Evolutionary conservation across 2,113 vertebrate species (phyloP).

Genomic region (Pluvianellus socialis): DNA sequence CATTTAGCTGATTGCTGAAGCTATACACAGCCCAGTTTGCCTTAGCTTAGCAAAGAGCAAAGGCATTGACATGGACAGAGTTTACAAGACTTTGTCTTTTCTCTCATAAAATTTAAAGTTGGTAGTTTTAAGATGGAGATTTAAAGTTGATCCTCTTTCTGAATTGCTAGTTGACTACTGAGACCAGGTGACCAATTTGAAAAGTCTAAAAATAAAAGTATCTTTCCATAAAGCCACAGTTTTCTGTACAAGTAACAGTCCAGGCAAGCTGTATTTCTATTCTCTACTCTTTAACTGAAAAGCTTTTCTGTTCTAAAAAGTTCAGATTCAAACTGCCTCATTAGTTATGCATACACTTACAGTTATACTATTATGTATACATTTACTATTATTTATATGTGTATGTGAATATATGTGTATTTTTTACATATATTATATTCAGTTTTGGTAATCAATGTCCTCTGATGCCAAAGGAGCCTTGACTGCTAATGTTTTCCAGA

Average conservation of each 20-base stretch:
- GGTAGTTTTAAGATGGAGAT: neutral
- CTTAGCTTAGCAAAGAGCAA: neutral
- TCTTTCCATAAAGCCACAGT: neutral
- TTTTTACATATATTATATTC: neutral
- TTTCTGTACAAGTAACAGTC: neutral
- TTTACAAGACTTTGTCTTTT: neutral
- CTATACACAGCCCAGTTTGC: neutral
- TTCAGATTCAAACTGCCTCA: neutral
- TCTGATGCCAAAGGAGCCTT: neutral
- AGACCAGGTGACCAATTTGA: neutral
- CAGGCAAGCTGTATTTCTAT: fast-evolving
- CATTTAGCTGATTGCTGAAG: neutral
- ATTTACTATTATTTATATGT: neutral
- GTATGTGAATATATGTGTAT: neutral
- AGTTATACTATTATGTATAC: neutral
- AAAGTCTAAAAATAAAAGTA: neutral
- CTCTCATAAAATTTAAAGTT: neutral
- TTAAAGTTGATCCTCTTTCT: neutral
- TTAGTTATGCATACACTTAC: neutral
- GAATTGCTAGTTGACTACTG: neutral
- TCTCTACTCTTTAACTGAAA: neutral
- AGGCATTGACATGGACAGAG: fast-evolving
- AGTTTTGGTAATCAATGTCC: neutral
- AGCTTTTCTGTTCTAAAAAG: fast-evolving
- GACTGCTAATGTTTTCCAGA: neutral